A percentile compares a stretch with the other conserved stretches of the same genome.
Evolutionary conservation across 2,888 invertebrate species (phyloP).

Genomic region (Pristionchus mayeri): DNA sequence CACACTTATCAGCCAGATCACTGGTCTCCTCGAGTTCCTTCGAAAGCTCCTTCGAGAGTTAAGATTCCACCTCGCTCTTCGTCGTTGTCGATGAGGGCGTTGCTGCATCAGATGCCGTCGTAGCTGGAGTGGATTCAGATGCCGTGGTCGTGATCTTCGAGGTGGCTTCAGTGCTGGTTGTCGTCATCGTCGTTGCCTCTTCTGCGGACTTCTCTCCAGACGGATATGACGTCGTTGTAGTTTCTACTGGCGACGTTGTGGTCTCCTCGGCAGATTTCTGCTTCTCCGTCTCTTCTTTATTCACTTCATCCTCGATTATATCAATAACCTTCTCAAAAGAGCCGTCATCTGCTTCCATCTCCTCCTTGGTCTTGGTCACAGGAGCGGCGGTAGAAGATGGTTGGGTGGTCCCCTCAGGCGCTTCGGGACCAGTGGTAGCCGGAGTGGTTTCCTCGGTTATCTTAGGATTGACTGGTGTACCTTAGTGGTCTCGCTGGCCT

Average conservation of each 20-base stretch:
- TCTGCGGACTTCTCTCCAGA: too few relatives aligned
- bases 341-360: background rate
- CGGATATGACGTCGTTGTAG: too few relatives aligned
- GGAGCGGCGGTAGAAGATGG: too few relatives aligned
- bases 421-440: background rate
- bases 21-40: slow-evolving; percentile 53
- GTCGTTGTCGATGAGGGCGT: background rate
- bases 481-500: background rate
- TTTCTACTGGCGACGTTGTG: too few relatives aligned
- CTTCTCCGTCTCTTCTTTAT: slow-evolving; percentile 23
- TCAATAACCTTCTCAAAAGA: slow-evolving; percentile 2
- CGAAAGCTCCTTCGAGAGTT: slow-evolving; percentile 53
- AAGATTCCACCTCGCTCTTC: slow-evolving; percentile 15
- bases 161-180: too few relatives aligned
- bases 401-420: background rate
- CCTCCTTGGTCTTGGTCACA: slow-evolving; percentile 8
- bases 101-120: background rate
- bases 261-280: background rate
- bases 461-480: background rate
- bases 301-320: slow-evolving; percentile 34
- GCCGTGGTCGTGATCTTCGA: too few relatives aligned
- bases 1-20: background rate
- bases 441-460: background rate
- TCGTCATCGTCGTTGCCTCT: slow-evolving; percentile 6
- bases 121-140: too few relatives aligned